These are phyloP conservation scores for Lepilemur ruficaudatus DNA, from an alignment of 2,797 vertebrate species.

Conservation along the genomic window DNA sequence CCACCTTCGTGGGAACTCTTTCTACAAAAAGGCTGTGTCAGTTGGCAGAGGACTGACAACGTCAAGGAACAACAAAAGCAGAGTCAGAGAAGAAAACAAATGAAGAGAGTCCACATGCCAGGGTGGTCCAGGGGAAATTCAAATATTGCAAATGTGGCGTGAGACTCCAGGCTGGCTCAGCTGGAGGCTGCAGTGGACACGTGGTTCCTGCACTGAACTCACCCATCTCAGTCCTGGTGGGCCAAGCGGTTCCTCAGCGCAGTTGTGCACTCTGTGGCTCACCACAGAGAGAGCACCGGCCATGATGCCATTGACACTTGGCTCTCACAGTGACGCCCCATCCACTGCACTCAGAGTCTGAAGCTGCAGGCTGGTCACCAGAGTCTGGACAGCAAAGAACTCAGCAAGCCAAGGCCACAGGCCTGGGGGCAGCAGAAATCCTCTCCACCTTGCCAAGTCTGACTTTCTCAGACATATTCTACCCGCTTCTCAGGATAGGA, in stretches of 20 bases:
- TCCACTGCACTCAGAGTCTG: neutral
- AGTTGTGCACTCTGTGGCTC: neutral
- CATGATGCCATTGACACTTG: neutral
- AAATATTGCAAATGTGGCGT: neutral
- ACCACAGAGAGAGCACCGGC: neutral
- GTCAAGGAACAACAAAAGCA: neutral
- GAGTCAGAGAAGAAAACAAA: neutral
- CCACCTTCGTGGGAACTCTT: neutral
- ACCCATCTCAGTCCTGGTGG: rapidly evolving
- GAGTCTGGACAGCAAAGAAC: neutral
- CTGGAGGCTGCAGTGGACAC: neutral
- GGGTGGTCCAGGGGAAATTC: neutral
- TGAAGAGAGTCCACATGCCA: no score
- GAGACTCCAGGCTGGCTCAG: neutral
- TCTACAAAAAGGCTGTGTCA: neutral
- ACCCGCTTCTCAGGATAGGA: neutral
- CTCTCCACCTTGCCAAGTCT: neutral
- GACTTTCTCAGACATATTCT: neutral
- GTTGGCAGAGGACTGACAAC: neutral
- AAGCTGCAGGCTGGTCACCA: neutral
- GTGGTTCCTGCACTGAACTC: neutral
- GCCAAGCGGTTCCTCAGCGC: neutral
- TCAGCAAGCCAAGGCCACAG: neutral
- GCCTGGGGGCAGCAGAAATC: no score
- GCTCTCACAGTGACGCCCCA: no score